phyloP scores from a whole-genome alignment of 2,113 vertebrate species.

The Salvelinus alpinus region DNA sequence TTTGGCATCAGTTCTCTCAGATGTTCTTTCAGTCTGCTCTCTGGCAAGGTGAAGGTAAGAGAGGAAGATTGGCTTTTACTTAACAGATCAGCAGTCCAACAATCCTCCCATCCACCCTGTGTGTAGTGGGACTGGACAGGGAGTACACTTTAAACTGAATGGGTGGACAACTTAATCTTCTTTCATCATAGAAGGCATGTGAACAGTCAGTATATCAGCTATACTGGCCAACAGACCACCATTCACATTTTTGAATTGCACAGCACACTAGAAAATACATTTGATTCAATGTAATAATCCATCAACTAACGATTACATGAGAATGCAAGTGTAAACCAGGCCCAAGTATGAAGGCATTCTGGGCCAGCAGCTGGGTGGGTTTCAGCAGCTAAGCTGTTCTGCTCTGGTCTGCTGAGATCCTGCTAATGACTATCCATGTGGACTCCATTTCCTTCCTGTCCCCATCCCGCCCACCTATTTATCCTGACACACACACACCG shows the following conservation, averaged over 20 bases:
- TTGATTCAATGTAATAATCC: conserved; percentile 46
- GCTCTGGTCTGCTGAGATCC: conserved; percentile 61
- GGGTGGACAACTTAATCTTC: conserved; percentile 9
- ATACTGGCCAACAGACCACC: not conserved
- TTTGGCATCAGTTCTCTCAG: conserved; percentile 17
- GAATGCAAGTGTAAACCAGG: conserved; percentile 46
- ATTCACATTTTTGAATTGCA: conserved; percentile 31
- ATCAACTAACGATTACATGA: conserved; percentile 29
- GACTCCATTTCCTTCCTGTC: conserved; percentile 76
- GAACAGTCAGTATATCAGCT: not conserved
- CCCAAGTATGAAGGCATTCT: conserved; percentile 43
- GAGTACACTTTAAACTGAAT: conserved; percentile 13
- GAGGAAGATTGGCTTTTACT: not conserved
- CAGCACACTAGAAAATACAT: conserved; percentile 33
- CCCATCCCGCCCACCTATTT: conserved; percentile 78
- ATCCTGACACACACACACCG: conserved; percentile 70
- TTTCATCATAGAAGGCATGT: conserved; percentile 11
- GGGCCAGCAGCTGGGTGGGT: conserved; percentile 60
- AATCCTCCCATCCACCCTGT: not conserved
- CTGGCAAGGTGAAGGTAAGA: conserved; percentile 23
- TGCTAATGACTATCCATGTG: conserved; percentile 71
- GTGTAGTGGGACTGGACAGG: not conserved
- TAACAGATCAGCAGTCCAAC: not conserved
- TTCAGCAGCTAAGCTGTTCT: conserved; percentile 45
- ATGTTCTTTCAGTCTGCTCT: conserved; percentile 28